Conservation (phyloP, 2,113 vertebrate genomes). For the Pluvialis apricaria region DNA sequence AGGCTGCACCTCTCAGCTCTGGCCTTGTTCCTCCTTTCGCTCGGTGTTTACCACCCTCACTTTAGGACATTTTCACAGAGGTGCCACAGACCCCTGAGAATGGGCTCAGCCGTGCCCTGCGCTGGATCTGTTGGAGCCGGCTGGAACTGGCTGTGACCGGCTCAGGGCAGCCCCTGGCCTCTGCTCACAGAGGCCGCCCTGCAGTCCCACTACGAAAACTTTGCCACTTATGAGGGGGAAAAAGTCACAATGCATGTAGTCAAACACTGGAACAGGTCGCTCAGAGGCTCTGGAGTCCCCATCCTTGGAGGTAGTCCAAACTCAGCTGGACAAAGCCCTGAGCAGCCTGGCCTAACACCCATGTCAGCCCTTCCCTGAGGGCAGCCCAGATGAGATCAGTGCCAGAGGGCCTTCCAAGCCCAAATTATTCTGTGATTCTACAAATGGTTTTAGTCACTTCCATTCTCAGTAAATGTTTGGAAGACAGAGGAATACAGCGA, state of each 20-base stretch:
- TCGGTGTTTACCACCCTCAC: background rate
- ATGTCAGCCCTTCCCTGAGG: background rate
- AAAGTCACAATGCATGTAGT: background rate
- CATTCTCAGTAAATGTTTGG: background rate
- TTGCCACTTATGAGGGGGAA: background rate
- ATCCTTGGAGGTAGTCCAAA: background rate
- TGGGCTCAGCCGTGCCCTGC: background rate
- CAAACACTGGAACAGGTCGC: background rate
- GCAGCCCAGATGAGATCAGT: accelerated
- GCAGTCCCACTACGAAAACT: background rate
- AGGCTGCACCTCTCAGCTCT: background rate
- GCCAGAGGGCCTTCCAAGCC: background rate
- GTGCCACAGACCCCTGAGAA: background rate
- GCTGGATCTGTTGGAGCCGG: accelerated
- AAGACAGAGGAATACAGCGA: background rate
- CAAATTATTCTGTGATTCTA: background rate
- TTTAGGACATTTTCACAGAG: background rate
- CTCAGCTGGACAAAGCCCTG: background rate
- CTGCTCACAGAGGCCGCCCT: background rate
- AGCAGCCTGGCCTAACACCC: background rate
- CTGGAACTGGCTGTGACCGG: background rate
- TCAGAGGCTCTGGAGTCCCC: background rate
- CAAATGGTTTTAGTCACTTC: background rate
- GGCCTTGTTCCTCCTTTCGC: background rate
- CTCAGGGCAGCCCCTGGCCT: background rate